Base-by-base conservation (phyloP, 2,888 invertebrate genomes). In the Cheilosia vernalis region DNA sequence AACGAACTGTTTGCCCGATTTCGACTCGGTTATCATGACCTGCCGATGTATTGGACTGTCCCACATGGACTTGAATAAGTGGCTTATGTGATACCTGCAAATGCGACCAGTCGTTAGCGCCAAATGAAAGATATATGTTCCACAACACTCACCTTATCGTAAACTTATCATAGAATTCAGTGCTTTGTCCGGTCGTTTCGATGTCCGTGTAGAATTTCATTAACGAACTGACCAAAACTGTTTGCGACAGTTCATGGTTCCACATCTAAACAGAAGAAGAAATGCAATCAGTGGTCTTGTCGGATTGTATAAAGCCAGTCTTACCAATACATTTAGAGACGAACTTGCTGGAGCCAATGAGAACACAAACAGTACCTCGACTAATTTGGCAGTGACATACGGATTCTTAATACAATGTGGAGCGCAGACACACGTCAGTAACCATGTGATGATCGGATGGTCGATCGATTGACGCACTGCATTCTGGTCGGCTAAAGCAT, bases 161-260 rank as follows among this genome's bases (percentile, higher is more conserved):
- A 92, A 99, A 99, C 93, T 99, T 99, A 93, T 99, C 99, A 90
- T 99, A 99, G 93, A 99, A 99, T 93, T 99, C 99, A 42, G 98
- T 98, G 92, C 97, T 98, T 88, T 98, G 97, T 10, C 99, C 99
- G 10, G 99, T 99, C 13, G 97, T 97, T 93, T 99, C 99, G 73
- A 99, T 97, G 89, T 98, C 98, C 88, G 98, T 98, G 93, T 99
- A 99, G 93, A 99, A 99, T 92, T 97, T 97, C 98, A 99, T 98
- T 47, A 99, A 94, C 19, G 97, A 96, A 88, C 97, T 96, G 0
- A 98, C 97, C 80, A 99, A 93, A 79, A 95, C 94, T 3, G 95
- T 95, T 89, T 96, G 95, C 6, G 97, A 96, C 85, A 98, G 93
- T 67, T 96, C 96, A 91, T 98, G 98, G 87, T 96, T 95, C 95